Conservation (phyloP, 2,888 invertebrate species). For the Platycheirus albimanus region DNA sequence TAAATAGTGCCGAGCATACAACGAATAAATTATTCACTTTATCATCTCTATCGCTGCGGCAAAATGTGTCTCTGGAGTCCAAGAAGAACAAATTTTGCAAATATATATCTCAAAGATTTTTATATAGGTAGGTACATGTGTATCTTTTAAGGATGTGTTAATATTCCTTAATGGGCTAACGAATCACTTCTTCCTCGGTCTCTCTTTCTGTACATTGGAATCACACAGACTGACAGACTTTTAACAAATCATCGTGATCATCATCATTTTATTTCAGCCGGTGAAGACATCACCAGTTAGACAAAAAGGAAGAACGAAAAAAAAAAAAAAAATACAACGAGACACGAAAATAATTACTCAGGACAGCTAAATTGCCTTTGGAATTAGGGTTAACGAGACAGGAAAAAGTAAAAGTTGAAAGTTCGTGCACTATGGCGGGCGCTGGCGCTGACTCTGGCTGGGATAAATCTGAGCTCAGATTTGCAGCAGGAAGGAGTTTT, state of each 20-base stretch:
- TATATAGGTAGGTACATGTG: slow-evolving; percentile 4
- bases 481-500: slow-evolving; percentile 37
- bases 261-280: slow-evolving; percentile 28
- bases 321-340: slow-evolving; percentile 15
- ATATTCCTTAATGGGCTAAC: slow-evolving; percentile 45
- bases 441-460: not conserved
- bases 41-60: slow-evolving; percentile 24
- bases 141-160: no score
- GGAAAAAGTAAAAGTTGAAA: slow-evolving; percentile 64
- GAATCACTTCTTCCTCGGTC: slow-evolving; percentile 17
- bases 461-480: slow-evolving; percentile 44
- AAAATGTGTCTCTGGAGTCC: not conserved
- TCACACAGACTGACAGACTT: slow-evolving; percentile 17
- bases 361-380: slow-evolving; percentile 52
- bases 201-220: not conserved
- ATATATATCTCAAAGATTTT: slow-evolving; percentile 21
- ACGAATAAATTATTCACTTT: slow-evolving; percentile 55
- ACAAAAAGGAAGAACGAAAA: not conserved
- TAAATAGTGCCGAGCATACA: slow-evolving; percentile 50
- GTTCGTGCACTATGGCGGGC: slow-evolving; percentile 55
- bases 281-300: not conserved
- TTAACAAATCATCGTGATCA: slow-evolving; percentile 57
- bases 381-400: slow-evolving; percentile 71
- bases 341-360: slow-evolving; percentile 57
- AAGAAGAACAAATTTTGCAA: slow-evolving; percentile 15